These are phyloP conservation scores for Cartodere bifasciata DNA, from an alignment of 2,888 invertebrate genomes.

Conservation along the genomic window DNA sequence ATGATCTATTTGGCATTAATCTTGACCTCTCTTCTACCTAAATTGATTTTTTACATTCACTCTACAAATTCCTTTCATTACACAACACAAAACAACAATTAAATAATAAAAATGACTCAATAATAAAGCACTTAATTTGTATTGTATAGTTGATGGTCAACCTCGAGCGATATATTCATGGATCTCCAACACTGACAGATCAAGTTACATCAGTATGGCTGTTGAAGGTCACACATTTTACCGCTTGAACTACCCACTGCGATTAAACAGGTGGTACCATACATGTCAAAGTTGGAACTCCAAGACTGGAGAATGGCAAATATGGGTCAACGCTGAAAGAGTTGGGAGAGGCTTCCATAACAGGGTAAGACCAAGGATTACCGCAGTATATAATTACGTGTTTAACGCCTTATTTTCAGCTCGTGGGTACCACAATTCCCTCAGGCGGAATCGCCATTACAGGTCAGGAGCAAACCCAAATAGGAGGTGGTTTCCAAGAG, in stretches of 20 bases:
- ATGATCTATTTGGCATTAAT: too few relatives aligned
- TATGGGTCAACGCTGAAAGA: conserved; percentile 76
- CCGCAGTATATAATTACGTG: conserved; percentile 6
- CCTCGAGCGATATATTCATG: conserved; percentile 63
- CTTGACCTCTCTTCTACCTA: too few relatives aligned
- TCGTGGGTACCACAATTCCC: conserved; percentile 65
- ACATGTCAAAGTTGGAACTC: conserved; percentile 83
- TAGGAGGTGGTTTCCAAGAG: conserved; percentile 43
- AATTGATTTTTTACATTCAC: too few relatives aligned
- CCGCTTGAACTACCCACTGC: conserved; percentile 56
- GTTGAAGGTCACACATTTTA: conserved; percentile 74
- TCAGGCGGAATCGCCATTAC: conserved; percentile 62
- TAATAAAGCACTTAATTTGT: background rate
- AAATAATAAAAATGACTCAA: too few relatives aligned
- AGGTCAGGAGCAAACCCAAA: conserved; percentile 57
- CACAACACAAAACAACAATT: too few relatives aligned
- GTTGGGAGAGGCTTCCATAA: conserved; percentile 80
- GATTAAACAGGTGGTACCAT: conserved; percentile 69
- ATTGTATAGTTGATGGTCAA: conserved; percentile 50
- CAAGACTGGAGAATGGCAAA: conserved; percentile 80
- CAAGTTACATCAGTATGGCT: conserved; percentile 71
- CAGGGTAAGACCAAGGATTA: conserved; percentile 57
- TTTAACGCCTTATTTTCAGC: conserved; percentile 35
- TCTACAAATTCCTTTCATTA: too few relatives aligned
- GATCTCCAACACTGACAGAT: conserved; percentile 68